These are phyloP conservation scores for Melanocharis versteri DNA, from an alignment of 2,113 vertebrate genomes.

Conservation along the genomic window DNA sequence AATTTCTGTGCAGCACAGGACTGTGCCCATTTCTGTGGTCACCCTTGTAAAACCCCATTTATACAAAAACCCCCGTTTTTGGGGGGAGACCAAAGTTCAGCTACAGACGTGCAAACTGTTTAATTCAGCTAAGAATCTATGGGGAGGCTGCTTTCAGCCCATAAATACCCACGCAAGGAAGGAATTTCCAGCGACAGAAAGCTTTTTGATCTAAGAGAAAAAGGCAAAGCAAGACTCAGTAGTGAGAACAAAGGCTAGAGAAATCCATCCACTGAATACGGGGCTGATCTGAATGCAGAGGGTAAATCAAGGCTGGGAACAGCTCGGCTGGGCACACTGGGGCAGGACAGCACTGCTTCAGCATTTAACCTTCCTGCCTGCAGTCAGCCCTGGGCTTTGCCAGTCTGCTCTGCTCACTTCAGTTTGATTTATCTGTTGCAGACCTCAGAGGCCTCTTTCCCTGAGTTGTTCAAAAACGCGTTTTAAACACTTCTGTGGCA, in stretches of 20 bases:
- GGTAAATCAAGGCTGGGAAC: neutral
- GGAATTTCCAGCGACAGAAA: neutral
- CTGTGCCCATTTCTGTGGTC: neutral
- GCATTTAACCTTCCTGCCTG: neutral
- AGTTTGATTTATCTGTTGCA: neutral
- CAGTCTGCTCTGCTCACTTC: neutral
- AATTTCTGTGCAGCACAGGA: neutral
- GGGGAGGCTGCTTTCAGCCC: neutral
- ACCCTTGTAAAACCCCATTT: neutral
- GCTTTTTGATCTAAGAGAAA: neutral
- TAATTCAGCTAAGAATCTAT: neutral
- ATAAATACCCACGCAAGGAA: neutral
- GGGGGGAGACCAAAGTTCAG: neutral
- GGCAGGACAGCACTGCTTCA: neutral
- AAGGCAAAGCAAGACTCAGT: neutral
- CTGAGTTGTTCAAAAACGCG: neutral
- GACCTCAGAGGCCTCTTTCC: neutral
- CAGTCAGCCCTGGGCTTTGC: neutral
- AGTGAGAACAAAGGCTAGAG: neutral
- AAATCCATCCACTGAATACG: accelerated
- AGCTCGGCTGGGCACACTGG: neutral
- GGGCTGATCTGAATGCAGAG: neutral
- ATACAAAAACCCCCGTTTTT: no score
- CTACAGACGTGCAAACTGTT: neutral
- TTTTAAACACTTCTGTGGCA: neutral